Evolutionary conservation across 1,140 invertebrate species (phyloP), one percentile per base, ranked within the genome.

Genomic region (Panulirus ornatus): DNA sequence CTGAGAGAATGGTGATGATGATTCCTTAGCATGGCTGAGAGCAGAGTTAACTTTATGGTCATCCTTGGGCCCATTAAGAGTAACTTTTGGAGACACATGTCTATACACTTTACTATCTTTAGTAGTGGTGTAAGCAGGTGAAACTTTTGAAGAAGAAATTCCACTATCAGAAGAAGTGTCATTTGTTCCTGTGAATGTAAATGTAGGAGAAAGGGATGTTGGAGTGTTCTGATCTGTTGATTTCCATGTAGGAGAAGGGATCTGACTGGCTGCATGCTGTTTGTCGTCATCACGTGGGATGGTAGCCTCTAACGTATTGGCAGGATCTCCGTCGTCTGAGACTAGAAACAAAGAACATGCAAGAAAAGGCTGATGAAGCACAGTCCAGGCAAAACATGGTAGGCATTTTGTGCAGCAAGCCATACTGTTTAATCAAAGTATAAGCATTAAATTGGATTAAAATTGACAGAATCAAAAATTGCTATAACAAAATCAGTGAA

Each of bases 291-390:
- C 88, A 76, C 79, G 79, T 40, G 79, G 88, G 42, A 27, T 70
- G 88, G 88, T 58, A 73, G 47, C 66, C 70, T 89, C 88, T 75
- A 81, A 89, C 47, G 36, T 47, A 83, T 76, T 89, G 79, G 79
- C 88, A 73, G 88, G 88, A 82, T 54, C 88, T 89, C 88, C 88
- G 70, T 70, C 71, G 79, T 90, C 88, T 90, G 88, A 84, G 75
- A 73, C 88, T 90, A 90, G 88, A 90, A 89, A 90, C 88, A 90
- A 90, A 90, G 88, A 90, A 90, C 88, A 90, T 90, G 88, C 88
- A 90, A 90, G 88, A 90, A 90, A 84, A 79, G 63, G 88, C 83
- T 84, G 54, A 63, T 90, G 34, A 90, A 90, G 73, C 88, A 90
- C 51, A 90, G 51, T 79, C 70, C 88, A 90, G 76, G 88, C 88